Base-by-base conservation (phyloP, 2,113 vertebrate species). In the Pterophyllum scalare region DNA sequence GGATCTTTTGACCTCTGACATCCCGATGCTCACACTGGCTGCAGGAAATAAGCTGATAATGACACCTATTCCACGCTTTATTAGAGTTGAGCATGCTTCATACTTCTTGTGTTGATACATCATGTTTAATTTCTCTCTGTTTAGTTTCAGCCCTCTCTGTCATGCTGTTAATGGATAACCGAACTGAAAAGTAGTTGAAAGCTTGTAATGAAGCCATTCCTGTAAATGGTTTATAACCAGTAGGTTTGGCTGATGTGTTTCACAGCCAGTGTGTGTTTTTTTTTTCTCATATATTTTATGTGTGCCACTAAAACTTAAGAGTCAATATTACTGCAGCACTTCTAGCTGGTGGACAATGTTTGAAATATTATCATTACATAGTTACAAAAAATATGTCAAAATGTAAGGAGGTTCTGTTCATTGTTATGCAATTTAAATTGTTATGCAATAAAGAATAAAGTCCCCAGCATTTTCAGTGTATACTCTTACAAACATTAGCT, bases 181-280 rank as follows among this genome's bases (percentile, higher is more conserved):
- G 22, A 56, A 2, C 11, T 90, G 92, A 96, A 24, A 65, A 65
- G 93, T 94, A 91, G 88, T 89, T 89, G 90, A 91, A 92, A 93
- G 94, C 95, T 93, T 90, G 84, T 85, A 91, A 98, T 99, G 98
- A 99, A 67, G 97, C 96, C 95, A 90, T 94, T 96, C 97, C 97
- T 96, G 92, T 91, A 96, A 98, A 97, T 87, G 97, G 97, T 95
- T 8, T 59, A 28, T 24, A 91, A 95, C 97, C 97, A 95, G 62
- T 91, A 91, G 96, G 97, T 95, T 93, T 95, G 94, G 96, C 97
- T 96, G 98, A 99, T 96, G 78, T 81, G 65, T n/a, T 95, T 92
- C 95, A 94, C 94, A 93, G 95, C 93, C 90, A 40, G 91, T 91
- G 59, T 94, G 76, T 79, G 82, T 87, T 72, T 26, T n/a, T 77